phyloP scores from a whole-genome alignment of 2,113 vertebrate species.

The Procavia capensis region DNA sequence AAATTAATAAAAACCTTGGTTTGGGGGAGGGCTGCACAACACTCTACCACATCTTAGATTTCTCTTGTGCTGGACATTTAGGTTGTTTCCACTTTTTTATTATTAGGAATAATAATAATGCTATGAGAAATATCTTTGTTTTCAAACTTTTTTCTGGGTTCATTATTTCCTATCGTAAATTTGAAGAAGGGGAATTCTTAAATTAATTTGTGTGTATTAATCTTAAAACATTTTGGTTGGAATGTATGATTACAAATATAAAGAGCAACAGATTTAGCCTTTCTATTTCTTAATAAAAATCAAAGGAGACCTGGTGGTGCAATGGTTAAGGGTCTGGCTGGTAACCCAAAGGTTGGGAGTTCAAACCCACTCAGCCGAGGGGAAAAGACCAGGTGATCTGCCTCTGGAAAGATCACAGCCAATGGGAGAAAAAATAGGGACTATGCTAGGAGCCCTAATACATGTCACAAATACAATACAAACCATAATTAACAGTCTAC shows the following conservation, averaged over 20 bases:
- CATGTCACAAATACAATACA: too few species aligned
- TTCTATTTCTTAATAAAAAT: conserved; percentile 46
- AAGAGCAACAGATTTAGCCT: conserved; percentile 9
- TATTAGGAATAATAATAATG: background rate
- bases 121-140: background rate
- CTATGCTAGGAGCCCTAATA: too few species aligned
- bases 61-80: background rate
- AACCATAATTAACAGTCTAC: too few species aligned
- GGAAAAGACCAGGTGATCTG: background rate
- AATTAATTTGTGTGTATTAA: background rate
- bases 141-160: background rate
- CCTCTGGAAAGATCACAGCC: background rate
- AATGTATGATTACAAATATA: background rate
- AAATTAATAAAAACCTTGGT: background rate
- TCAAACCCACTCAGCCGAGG: background rate
- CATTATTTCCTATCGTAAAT: conserved; percentile 16
- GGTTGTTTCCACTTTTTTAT: background rate
- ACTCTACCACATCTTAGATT: background rate
- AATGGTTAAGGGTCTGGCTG: background rate
- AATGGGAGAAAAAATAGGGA: background rate
- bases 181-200: background rate
- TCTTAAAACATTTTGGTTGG: conserved; percentile 19
- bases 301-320: background rate
- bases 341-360: background rate
- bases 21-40: background rate